Evolutionary conservation across 2,113 vertebrate genomes (phyloP).

Genomic region (Pipra filicauda): DNA sequence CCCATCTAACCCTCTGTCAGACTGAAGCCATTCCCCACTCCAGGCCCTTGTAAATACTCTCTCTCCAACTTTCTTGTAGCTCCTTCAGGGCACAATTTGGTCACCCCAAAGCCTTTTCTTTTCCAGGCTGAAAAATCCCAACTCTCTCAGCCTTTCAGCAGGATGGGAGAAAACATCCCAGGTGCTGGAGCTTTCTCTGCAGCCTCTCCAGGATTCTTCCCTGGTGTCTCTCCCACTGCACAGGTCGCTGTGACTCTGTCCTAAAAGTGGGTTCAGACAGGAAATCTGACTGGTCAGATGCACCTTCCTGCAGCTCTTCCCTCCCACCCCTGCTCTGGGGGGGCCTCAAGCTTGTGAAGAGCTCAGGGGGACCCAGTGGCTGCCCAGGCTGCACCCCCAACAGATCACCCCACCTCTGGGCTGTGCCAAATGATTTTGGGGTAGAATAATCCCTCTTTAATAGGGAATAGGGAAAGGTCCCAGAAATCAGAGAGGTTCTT

Average conservation of each 20-base stretch:
- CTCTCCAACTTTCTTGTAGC: not conserved
- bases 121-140: not conserved
- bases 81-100: not conserved
- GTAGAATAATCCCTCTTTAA: not conserved
- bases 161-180: rapidly evolving
- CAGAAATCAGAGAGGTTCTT: not conserved
- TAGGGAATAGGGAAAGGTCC: rapidly evolving
- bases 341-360: not conserved
- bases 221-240: not conserved
- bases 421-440: too few relatives aligned
- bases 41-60: not conserved
- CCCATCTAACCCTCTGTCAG: not conserved
- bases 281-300: rapidly evolving
- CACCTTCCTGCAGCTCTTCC: rapidly evolving
- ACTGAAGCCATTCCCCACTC: not conserved
- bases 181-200: not conserved
- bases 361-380: not conserved
- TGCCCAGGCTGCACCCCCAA: not conserved
- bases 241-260: not conserved
- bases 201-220: not conserved
- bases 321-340: not conserved
- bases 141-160: not conserved
- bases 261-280: not conserved
- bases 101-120: not conserved
- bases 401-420: not conserved